Conservation (phyloP, 2,888 invertebrate genomes). For the Ophioninae sp. region DNA sequence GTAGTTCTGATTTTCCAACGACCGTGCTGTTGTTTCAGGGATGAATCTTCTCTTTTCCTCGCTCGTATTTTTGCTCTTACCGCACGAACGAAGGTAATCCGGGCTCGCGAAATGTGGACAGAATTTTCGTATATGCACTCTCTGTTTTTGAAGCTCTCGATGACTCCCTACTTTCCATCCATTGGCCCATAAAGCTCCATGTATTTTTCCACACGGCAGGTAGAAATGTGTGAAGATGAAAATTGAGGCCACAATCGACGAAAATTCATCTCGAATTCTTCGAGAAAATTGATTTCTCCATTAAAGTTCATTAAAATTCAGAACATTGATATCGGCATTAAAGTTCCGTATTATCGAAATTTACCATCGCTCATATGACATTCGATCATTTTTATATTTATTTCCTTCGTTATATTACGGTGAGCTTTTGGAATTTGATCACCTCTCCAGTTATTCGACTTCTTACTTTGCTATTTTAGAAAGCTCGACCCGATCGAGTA, state of each 20-base stretch:
- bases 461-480: too few species aligned
- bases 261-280: not conserved
- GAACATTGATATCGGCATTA: not conserved
- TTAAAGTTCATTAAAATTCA: not conserved
- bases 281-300: not conserved
- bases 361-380: not conserved
- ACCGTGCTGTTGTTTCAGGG: not conserved
- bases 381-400: not conserved
- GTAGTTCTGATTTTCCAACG: constrained; percentile 3
- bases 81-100: constrained; percentile 15
- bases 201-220: not conserved
- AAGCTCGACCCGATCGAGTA: too few species aligned
- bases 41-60: constrained; percentile 9
- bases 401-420: not conserved
- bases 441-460: not conserved
- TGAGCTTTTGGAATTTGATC: not conserved
- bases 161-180: not conserved
- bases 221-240: not conserved
- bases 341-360: not conserved
- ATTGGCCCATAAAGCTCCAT: not conserved
- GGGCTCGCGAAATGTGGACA: constrained; percentile 17
- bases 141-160: not conserved
- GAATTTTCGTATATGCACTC: constrained; percentile 18
- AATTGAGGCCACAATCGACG: not conserved
- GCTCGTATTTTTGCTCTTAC: constrained; percentile 3